Base-by-base conservation (phyloP, 53 echinoderm and acorn worm species). In the Holothuria leucospilota region DNA sequence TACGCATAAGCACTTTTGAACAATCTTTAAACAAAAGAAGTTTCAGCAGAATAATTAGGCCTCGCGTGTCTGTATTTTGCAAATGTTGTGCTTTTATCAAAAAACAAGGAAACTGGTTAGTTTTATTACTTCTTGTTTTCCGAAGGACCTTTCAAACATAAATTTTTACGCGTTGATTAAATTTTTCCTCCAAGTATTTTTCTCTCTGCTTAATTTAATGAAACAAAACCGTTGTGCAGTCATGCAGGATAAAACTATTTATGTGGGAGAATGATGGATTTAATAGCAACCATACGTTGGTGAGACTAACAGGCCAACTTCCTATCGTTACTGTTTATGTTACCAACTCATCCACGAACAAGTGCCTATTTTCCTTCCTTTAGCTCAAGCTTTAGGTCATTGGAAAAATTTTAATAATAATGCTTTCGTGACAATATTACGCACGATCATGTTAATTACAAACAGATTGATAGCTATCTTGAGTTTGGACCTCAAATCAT, bases 111-210 rank as follows among this genome's bases (percentile, higher is more conserved):
- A 72, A 72, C 39, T 24, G 23, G 39, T 39, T 5, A 21, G 46
- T 20, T 23, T 20, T 72, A 72, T 72, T 72, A 72, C 72, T 72
- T 72, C 72, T 72, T 30, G 72, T 72, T 72, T 38, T 72, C 21
- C 72, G 72, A 72, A 72, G 72, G 72, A 56, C 56, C 56, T 56
- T 56, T 56, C 18, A 56, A 56, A 56, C 56, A 56, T 56, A 56
- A 56, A 56, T 56, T 18, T 56, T 56, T 16, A 18, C 56, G 16
- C 56, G 15, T 18, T 56, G 56, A 56, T 56, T 56, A 56, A 56
- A 56, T 56, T 56, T 56, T 56, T 56, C 56, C 56, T 56, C 5
- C 56, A 56, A 56, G 56, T 56, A 56, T 56, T 56, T 56, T 56
- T 56, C 56, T 56, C 16, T 46, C 15, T 56, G 56, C 1, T 56